These are phyloP conservation scores for Patella ulyssiponensis DNA, from an alignment of 2,888 invertebrate species.

Conservation along the genomic window DNA sequence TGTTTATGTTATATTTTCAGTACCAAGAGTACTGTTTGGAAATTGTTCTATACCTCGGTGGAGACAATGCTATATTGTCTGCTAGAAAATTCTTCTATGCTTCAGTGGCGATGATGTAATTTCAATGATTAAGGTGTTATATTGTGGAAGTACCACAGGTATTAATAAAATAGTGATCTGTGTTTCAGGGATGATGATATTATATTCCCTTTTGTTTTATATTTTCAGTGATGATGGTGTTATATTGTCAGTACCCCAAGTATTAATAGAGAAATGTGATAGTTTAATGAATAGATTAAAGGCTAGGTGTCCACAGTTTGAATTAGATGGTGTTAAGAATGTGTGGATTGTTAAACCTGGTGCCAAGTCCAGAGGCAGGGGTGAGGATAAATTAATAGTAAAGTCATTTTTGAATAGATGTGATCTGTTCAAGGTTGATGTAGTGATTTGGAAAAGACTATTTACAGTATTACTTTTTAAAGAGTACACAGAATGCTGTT, in stretches of 20 bases:
- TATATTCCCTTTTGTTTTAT: background rate
- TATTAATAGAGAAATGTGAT: constrained; percentile 70
- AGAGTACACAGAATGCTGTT: too few relatives aligned
- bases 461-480: too few relatives aligned
- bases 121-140: too few relatives aligned
- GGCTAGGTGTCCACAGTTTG: constrained; percentile 62
- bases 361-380: constrained; percentile 89
- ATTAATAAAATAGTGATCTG: background rate
- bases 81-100: too few relatives aligned
- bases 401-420: background rate
- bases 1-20: too few relatives aligned
- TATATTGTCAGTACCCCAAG: constrained; percentile 51
- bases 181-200: constrained; percentile 2
- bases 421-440: background rate
- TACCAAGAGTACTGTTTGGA: too few relatives aligned
- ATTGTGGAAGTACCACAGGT: too few relatives aligned
- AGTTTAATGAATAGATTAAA: constrained; percentile 79
- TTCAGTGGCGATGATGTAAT: too few relatives aligned
- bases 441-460: background rate
- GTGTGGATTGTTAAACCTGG: constrained; percentile 97
- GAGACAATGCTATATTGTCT: too few relatives aligned
- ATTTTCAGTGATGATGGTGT: constrained; percentile 61
- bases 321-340: constrained; percentile 87
- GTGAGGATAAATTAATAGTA: constrained; percentile 43
- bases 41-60: too few relatives aligned